Conservation (phyloP, 2,888 invertebrate species). For the Pedicia rivosa region DNA sequence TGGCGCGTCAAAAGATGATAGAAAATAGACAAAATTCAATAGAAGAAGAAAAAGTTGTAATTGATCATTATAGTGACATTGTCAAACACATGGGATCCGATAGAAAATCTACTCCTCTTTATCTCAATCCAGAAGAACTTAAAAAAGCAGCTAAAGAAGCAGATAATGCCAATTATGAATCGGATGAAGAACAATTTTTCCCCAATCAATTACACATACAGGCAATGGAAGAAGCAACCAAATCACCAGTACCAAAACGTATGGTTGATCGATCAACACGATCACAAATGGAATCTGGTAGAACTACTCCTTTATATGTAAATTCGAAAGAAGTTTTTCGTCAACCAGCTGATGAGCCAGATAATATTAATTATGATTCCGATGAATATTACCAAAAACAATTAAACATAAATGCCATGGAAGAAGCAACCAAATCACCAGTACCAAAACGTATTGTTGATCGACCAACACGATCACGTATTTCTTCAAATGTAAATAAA, state of each 20-base stretch:
- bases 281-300: no score
- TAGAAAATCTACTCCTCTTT: slow-evolving; percentile 32
- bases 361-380: no score
- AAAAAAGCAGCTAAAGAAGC: slow-evolving; percentile 38
- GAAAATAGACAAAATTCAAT: slow-evolving; percentile 19
- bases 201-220: no score
- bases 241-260: no score
- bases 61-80: slow-evolving; percentile 67
- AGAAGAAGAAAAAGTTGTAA: slow-evolving; percentile 52
- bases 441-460: slow-evolving; percentile 6
- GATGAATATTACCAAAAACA: no score
- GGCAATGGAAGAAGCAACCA: no score
- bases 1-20: slow-evolving; percentile 20
- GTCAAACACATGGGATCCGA: slow-evolving; percentile 48
- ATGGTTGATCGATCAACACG: no score
- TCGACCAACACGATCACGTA: slow-evolving; percentile 13
- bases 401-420: no score
- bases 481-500: no score
- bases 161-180: slow-evolving; percentile 9
- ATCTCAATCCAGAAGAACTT: slow-evolving; percentile 44
- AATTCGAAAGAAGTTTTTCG: no score
- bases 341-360: slow-evolving; percentile 20
- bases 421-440: no score
- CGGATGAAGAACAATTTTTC: slow-evolving; percentile 10
- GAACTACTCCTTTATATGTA: no score